Base-by-base conservation (phyloP, 2,113 vertebrate genomes). In the Oryctolagus cuniculus region DNA sequence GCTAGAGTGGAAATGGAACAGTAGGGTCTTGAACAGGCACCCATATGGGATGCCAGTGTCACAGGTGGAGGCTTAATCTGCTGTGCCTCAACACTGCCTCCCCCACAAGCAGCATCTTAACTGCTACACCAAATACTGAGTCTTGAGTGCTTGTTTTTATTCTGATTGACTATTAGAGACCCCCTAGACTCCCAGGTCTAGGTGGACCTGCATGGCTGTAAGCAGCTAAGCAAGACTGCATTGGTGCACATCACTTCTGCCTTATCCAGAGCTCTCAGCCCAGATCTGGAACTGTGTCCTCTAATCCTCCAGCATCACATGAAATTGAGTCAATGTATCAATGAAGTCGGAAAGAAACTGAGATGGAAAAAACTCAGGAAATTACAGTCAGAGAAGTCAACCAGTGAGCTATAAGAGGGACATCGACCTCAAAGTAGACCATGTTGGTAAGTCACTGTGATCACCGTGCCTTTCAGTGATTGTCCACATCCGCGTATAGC, bases 361-460 rank as follows among this genome's bases (percentile, higher is more conserved):
- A 89, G 66, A 79, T 36, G 88, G 9, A 72, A 91, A 34, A 87
- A 88, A 86, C 67, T 74, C 51, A 90, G 85, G 53, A 77, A 82
- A 95, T 89, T 92, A 83, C 27, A 80, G 49, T 75, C 51, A 2
- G 17, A 81, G 51, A 87, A 95, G 34, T 72, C 74, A 64, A 64
- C 31, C 58, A 44, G 31, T 91, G 27, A 87, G 36, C 66, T 63
- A 49, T 79, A 55, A 88, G 64, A 72, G 96, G 36, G 85, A 92
- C 95, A 63, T 0, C 70, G 66, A 74, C 31, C 75, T 29, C 63
- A 77, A 10, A 88, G 9, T 49, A 86, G 44, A 82, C 17, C 6
- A 16, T 10, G 34, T 49, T 11, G 36, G 22, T 13, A 89, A 89
- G 44, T 89, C 29, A 64, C 36, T 66, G 3, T 21, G 31, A 72